A percentile compares a stretch with the other conserved stretches of the same genome.
Evolutionary conservation across 2,888 invertebrate species (phyloP).

Genomic region (Epirrita christyi): DNA sequence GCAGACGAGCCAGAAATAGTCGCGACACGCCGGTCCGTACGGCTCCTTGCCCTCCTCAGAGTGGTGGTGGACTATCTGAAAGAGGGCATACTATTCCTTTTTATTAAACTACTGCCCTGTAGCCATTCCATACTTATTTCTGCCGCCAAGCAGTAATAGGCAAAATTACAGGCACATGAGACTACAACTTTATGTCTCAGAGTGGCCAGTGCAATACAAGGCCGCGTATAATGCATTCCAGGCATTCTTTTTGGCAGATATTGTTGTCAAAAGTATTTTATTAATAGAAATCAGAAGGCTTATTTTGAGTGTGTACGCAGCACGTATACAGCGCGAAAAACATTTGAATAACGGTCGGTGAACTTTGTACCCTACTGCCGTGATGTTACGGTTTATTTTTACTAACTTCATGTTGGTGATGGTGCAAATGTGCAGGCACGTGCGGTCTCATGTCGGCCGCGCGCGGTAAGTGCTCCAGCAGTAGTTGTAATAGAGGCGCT

Average conservation of each 20-base stretch:
- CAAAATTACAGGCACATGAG: too few relatives aligned
- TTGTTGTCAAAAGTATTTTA: too few relatives aligned
- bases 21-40: conserved; percentile 96
- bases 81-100: conserved; percentile 27
- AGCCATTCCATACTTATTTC: background rate
- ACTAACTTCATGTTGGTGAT: conserved; percentile 62
- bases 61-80: conserved; percentile 83
- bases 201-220: too few relatives aligned
- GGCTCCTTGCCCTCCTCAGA: conserved; percentile 95
- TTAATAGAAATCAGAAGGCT: too few relatives aligned
- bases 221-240: too few relatives aligned
- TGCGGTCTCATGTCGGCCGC: conserved; percentile 93
- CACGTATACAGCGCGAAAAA: too few relatives aligned
- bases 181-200: too few relatives aligned
- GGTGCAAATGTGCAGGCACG: conserved; percentile 46
- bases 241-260: too few relatives aligned
- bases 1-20: conserved; percentile 97
- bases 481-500: conserved; percentile 91
- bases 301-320: too few relatives aligned
- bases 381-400: background rate
- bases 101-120: conserved; percentile 20
- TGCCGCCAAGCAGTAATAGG: too few relatives aligned
- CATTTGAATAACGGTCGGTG: too few relatives aligned
- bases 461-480: conserved; percentile 91
- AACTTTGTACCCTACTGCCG: too few relatives aligned